These are phyloP conservation scores for Lingula anatina DNA, from an alignment of 2,888 invertebrate species.

Conservation along the genomic window DNA sequence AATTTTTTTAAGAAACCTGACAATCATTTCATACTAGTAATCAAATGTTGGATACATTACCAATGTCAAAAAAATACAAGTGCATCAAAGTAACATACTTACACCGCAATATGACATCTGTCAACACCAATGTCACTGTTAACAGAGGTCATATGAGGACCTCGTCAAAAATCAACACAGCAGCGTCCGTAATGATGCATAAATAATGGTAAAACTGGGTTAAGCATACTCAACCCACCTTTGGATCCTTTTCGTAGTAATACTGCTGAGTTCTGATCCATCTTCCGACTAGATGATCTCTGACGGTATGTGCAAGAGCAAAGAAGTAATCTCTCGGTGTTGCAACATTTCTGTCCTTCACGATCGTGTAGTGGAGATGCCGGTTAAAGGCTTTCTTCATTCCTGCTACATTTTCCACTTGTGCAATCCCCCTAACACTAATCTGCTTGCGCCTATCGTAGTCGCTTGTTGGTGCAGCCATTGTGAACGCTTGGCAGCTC, in stretches of 20 bases:
- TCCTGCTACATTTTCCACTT: constrained; percentile 92
- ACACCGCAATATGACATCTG: too few relatives aligned
- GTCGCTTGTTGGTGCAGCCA: constrained; percentile 38
- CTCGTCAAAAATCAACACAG: too few relatives aligned
- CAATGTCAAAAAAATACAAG: too few relatives aligned
- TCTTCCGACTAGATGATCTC: constrained; percentile 94
- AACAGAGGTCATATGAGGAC: too few relatives aligned
- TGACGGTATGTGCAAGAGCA: constrained; percentile 94
- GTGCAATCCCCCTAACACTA: constrained; percentile 93
- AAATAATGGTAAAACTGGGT: too few relatives aligned
- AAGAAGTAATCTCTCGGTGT: constrained; percentile 96
- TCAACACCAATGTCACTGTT: too few relatives aligned
- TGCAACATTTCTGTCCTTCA: constrained; percentile 98
- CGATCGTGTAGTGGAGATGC: constrained; percentile 96
- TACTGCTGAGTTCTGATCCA: constrained; percentile 99
- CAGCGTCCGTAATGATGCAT: too few relatives aligned
- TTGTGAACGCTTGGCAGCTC: too few relatives aligned
- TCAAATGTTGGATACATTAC: too few relatives aligned
- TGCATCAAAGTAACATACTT: too few relatives aligned
- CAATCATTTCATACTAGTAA: too few relatives aligned
- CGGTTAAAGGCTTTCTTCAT: constrained; percentile 98
- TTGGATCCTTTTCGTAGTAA: constrained; percentile 98
- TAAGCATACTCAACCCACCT: constrained; percentile 72
- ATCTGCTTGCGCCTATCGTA: constrained; percentile 80
- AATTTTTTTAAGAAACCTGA: too few relatives aligned